Evolutionary conservation across 2,113 vertebrate genomes (phyloP).

Genomic region (Gadus chalcogrammus): DNA sequence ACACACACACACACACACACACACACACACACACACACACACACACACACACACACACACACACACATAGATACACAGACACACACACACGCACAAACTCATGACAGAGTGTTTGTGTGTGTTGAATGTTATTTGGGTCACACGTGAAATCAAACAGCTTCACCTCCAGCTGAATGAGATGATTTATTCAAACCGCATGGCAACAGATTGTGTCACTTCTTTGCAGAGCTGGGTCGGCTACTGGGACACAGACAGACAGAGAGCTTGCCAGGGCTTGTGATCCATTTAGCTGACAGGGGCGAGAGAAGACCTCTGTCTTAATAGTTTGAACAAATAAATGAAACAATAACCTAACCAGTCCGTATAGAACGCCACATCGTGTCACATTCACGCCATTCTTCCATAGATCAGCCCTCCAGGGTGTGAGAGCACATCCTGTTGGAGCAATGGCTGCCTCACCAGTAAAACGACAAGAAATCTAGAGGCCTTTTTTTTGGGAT

Average conservation of each 20-base stretch:
- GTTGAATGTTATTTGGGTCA: conserved; percentile 66
- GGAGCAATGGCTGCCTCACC: background rate
- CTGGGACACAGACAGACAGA: background rate
- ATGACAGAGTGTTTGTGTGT: conserved; percentile 5
- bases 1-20: background rate
- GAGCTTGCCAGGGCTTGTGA: conserved; percentile 9
- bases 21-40: conserved; percentile 13
- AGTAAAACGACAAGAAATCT: background rate
- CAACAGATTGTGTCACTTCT: conserved; percentile 38
- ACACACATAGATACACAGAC: background rate
- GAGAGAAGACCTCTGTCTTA: conserved; percentile 1
- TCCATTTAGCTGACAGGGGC: conserved; percentile 17
- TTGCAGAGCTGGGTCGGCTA: conserved; percentile 39
- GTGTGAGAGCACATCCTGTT: background rate
- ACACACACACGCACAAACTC: background rate
- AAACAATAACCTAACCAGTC: background rate
- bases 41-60: conserved; percentile 19
- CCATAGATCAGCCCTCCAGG: background rate
- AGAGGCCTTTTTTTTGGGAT: conserved; percentile 1
- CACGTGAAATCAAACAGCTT: conserved; percentile 60
- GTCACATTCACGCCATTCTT: background rate
- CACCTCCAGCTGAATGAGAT: conserved; percentile 64
- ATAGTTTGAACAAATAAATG: background rate
- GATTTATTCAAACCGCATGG: conserved; percentile 63
- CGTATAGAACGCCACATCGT: background rate